phyloP scores from a whole-genome alignment of 1,140 invertebrate species.

The Dryas iulia region DNA sequence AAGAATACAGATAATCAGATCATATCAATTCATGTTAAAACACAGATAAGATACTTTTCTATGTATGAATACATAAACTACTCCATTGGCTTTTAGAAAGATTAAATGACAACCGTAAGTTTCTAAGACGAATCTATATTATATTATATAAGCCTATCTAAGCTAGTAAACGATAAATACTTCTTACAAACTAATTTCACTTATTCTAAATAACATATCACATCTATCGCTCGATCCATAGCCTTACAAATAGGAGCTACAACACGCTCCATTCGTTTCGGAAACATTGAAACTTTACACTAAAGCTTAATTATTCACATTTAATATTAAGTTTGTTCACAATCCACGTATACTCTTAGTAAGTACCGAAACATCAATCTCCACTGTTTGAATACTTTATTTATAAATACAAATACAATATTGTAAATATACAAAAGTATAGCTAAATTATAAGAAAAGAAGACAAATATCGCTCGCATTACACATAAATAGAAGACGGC shows the following conservation, averaged over 20 bases:
- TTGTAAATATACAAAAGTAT: constrained; percentile 18
- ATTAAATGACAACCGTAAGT: constrained; percentile 60
- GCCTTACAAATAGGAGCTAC: constrained; percentile 57
- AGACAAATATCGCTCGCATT: constrained; percentile 15
- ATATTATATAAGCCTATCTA: constrained; percentile 66
- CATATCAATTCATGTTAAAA: constrained; percentile 22
- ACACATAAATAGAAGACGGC: constrained; percentile 26
- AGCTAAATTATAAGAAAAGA: not conserved
- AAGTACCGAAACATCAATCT: constrained; percentile 29
- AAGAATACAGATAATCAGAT: constrained; percentile 7
- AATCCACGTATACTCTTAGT: constrained; percentile 20
- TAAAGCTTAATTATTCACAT: constrained; percentile 29
- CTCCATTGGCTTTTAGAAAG: constrained; percentile 43
- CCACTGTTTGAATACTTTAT: constrained; percentile 9
- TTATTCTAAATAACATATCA: constrained; percentile 72
- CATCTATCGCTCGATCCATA: constrained; percentile 64
- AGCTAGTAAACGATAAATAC: constrained; percentile 74
- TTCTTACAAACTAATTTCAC: constrained; percentile 63
- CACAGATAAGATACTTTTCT: constrained; percentile 49
- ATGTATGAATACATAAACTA: constrained; percentile 44
- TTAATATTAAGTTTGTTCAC: constrained; percentile 32
- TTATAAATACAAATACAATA: constrained; percentile 4
- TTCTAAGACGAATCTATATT: constrained; percentile 53
- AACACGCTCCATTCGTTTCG: constrained; percentile 19
- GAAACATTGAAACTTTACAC: constrained; percentile 26